phyloP scores from a whole-genome alignment of 1,140 invertebrate species.

The Latrodectus geometricus region DNA sequence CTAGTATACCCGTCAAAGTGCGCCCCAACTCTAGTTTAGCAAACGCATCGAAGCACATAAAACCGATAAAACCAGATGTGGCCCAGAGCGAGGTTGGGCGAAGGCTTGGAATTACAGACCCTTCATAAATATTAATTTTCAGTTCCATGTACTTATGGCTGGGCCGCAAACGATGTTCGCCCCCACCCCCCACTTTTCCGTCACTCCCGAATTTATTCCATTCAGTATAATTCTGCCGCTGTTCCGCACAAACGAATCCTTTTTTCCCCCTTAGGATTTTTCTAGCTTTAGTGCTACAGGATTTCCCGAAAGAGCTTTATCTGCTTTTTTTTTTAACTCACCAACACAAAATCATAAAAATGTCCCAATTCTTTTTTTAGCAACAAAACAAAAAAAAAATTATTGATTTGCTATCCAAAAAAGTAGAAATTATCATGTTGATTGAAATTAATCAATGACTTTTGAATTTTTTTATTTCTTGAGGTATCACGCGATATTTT shows the following conservation, averaged over 20 bases:
- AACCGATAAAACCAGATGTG: constrained; percentile 61
- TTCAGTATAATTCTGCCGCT: background rate
- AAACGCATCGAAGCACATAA: constrained; percentile 42
- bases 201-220: background rate
- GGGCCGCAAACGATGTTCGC: background rate
- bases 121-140: constrained; percentile 61
- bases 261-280: background rate
- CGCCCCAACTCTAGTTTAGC: background rate
- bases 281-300: background rate
- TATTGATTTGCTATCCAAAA: too few relatives aligned
- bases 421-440: too few relatives aligned
- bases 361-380: too few relatives aligned
- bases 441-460: too few relatives aligned
- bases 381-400: too few relatives aligned
- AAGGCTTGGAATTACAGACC: constrained; percentile 30
- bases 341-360: too few relatives aligned
- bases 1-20: background rate
- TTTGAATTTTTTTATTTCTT: too few relatives aligned
- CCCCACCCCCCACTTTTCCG: background rate
- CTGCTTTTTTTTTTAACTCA: too few relatives aligned
- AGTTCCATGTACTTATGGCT: constrained; percentile 40
- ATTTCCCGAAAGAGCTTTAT: too few relatives aligned
- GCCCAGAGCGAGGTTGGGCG: constrained; percentile 32
- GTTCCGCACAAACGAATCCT: background rate
- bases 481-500: too few relatives aligned